Evolutionary conservation across 2,113 vertebrate genomes (phyloP).

Genomic region (Numida meleagris): DNA sequence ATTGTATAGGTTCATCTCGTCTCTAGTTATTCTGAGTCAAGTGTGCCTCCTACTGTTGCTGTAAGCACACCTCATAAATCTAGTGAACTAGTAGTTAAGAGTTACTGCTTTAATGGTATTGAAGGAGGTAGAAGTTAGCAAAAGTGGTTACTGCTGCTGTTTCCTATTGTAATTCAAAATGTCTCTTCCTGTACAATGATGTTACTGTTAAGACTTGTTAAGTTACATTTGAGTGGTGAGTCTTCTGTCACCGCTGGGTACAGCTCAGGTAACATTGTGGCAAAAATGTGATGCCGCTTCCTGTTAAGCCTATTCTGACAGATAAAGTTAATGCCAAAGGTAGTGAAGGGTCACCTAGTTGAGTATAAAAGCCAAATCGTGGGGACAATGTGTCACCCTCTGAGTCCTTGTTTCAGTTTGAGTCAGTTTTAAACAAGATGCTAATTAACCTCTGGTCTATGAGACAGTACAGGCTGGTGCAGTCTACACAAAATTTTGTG

Average conservation of each 20-base stretch:
- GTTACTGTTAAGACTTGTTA: not conserved
- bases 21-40: constrained; percentile 35
- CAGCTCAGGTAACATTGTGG: not conserved
- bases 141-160: not conserved
- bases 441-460: not conserved
- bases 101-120: not conserved
- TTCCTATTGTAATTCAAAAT: not conserved
- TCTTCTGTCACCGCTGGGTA: not conserved
- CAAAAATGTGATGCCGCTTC: not conserved
- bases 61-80: constrained; percentile 35
- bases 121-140: not conserved
- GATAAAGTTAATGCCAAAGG: not conserved
- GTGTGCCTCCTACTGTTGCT: constrained; percentile 71
- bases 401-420: not conserved
- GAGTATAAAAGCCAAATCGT: not conserved
- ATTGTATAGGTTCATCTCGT: not conserved
- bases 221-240: not conserved
- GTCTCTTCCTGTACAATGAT: not conserved
- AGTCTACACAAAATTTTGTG: not conserved
- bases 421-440: not conserved
- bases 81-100: not conserved
- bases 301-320: not conserved
- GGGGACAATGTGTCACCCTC: not conserved
- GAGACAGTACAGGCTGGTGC: not conserved
- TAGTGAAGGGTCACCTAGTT: not conserved